Base-by-base conservation (phyloP, 1,140 invertebrate species). In the Drosophila jambulina region DNA sequence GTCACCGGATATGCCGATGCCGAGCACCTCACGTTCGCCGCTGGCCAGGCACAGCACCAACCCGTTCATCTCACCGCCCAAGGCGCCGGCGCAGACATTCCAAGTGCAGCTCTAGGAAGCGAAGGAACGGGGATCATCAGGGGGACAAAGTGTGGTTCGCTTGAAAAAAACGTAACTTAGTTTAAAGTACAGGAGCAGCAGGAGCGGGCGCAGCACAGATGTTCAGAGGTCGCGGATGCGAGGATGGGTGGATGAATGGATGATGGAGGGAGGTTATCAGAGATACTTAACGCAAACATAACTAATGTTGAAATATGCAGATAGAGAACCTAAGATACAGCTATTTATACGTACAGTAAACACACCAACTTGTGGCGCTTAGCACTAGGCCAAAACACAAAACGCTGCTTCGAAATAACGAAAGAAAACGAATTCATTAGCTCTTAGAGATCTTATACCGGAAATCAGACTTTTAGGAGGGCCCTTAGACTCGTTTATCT, bases 61-160 rank as follows among this genome's bases (percentile, higher is more conserved):
- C 92, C 94, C 94, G 29, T 94, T 94, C 77, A 92, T 94, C 93
- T 93, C 91, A 93, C 70, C 93, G 93, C 61, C 93, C 93, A 93
- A 82, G 91, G 93, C 59, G 93, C 93, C 94, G 48, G 94, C 94
- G 21, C 95, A 95, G 86, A 93, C 95, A 68, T 95, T 95, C 84
- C 95, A 95, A 91, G 95, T 95, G 92, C 95, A 95, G 86, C 94
- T 95, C 81, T 95, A 95, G 57, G 19, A 4, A n/a, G 46, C 53
- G 2, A 7, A 45, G 40, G 34, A 23, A 13, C 19, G 27, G 42
- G 38, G 59, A 34, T 62, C 40, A 49, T 21, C 65, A 57, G 54
- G 62, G 75, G 69, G 61, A 67, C 81, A 81, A 88, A 88, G 85
- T 90, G 85, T 88, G 75, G 86, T 88, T 82, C 86, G 88, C 86